A percentile compares a stretch with the other conserved stretches of the same genome.
phyloP scores from a whole-genome alignment of 30 jellyfish, hydroid and myxozoan species.

The Calvadosia cruxmelitensis region DNA sequence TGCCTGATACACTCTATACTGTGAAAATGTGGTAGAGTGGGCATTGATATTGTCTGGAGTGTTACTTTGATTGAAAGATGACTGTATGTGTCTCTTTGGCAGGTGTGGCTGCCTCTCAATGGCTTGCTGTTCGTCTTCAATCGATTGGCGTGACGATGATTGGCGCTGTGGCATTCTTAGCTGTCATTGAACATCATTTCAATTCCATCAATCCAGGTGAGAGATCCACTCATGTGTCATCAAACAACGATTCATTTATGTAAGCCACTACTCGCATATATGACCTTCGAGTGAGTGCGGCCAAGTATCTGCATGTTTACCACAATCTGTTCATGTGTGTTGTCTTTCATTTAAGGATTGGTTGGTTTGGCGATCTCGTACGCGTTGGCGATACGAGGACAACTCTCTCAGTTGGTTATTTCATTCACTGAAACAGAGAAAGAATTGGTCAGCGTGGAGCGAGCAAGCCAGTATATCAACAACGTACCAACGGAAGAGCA shows the following conservation, averaged over 20 bases:
- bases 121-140: conserved; percentile 72
- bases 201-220: conserved; percentile 74
- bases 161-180: conserved; percentile 64
- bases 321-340: no score
- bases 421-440: conserved; percentile 87
- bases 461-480: conserved; percentile 61
- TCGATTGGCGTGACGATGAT: conserved; percentile 87
- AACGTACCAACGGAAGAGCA: conserved; percentile 60
- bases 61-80: not conserved
- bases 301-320: no score
- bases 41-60: not conserved
- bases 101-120: conserved; percentile 67
- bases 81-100: not conserved
- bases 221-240: not conserved
- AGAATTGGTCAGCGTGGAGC: conserved; percentile 79
- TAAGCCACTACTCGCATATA: no score
- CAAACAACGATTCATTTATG: not conserved
- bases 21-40: not conserved
- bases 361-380: conserved; percentile 95
- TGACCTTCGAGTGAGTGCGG: no score
- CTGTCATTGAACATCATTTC: conserved; percentile 78
- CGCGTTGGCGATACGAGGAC: conserved; percentile 64
- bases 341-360: conserved; percentile 35
- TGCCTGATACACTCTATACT: no score
- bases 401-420: conserved; percentile 54